phyloP scores from a whole-genome alignment of 2,113 vertebrate genomes.

The Grantiella picta region DNA sequence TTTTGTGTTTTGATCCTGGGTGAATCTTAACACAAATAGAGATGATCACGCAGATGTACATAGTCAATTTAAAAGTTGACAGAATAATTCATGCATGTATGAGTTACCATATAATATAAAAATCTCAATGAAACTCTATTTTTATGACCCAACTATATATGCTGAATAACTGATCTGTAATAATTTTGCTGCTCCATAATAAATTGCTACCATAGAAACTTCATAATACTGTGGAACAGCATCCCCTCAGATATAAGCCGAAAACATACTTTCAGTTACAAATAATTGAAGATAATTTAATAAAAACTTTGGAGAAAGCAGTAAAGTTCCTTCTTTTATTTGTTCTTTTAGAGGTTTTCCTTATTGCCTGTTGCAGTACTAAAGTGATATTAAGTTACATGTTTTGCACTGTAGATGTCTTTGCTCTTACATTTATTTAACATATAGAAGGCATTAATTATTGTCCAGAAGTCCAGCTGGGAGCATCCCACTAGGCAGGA shows the following conservation, averaged over 20 bases:
- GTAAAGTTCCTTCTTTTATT: background rate
- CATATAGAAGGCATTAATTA: background rate
- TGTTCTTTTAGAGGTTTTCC: background rate
- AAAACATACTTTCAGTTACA: background rate
- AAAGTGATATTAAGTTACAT: background rate
- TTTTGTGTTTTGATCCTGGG: background rate
- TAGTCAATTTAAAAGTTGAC: background rate
- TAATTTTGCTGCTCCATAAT: background rate
- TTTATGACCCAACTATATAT: background rate
- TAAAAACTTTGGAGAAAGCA: background rate
- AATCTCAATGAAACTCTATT: background rate
- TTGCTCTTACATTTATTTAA: background rate
- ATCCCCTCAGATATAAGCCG: background rate
- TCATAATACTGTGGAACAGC: background rate
- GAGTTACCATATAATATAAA: background rate
- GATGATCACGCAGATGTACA: background rate
- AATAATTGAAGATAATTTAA: background rate
- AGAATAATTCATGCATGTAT: background rate
- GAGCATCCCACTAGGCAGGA: background rate
- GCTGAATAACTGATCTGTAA: background rate
- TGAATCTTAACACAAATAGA: background rate
- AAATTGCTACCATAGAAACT: background rate
- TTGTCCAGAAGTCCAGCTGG: conserved; percentile 20
- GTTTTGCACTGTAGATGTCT: background rate
- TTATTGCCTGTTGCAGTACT: background rate